Evolutionary conservation across 2,888 invertebrate species (phyloP), one percentile per base, ranked within the genome.

Genomic region (Chironomus tentans): DNA sequence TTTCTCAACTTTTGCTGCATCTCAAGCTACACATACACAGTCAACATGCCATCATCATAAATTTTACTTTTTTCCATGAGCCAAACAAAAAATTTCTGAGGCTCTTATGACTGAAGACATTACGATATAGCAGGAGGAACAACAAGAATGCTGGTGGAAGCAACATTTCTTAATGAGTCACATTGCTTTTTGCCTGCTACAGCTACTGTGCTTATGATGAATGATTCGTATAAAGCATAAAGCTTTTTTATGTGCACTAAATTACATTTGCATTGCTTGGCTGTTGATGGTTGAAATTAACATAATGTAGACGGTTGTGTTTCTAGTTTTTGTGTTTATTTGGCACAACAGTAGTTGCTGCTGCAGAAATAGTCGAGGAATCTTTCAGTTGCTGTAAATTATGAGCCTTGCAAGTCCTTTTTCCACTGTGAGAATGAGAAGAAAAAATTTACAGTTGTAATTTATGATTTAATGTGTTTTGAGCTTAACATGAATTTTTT

Each of bases 31-130:
- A 38, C 38, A 38, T 38, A 38, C 6, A 28, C 38, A 38, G 38
- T 38, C 48, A 70, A 21, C 38, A 70, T 47, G 47, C 70, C 70
- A 70, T 70, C 70, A 70, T 70, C 70, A 70, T 70, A 70, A 70
- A 70, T 62, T 62, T 62, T 21, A 62, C 21, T 62, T 62, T 62
- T 62, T 10, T 22, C 50, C 15, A 48, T n/a, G n/a, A 48, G 48
- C 12, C n/a, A n/a, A n/a, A n/a, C n/a, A n/a, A n/a, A n/a, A n/a
- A 10, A 48, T 12, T 48, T 48, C n/a, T 28, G 28, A 38, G 38
- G 38, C 38, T 38, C 38, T 38, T 38, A 38, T 38, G 38, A 38
- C 38, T 38, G 38, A 38, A 38, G 38, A 38, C 38, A 38, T 5
- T 28, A 5, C 28, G 5, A 28, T 28, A 28, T 24, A 28, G 28